phyloP scores from a whole-genome alignment of 2,888 invertebrate genomes.

The Calameuta filiformis region DNA sequence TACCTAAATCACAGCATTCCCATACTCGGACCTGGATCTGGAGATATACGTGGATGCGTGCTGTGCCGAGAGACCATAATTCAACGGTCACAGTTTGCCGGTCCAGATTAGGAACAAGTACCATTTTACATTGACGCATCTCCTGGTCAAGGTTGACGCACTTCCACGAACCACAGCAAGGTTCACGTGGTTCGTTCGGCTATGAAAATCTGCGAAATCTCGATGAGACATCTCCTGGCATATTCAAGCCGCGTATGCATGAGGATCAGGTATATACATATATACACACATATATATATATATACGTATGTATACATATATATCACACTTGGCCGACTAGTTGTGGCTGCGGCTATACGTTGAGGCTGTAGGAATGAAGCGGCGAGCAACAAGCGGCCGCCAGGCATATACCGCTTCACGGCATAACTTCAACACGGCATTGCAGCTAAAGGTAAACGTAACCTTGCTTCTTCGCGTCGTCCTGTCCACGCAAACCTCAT shows the following conservation, averaged over 20 bases:
- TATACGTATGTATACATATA: background rate
- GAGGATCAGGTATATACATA: background rate
- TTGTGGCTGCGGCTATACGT: background rate
- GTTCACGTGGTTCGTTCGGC: slow-evolving; percentile 3
- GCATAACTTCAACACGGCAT: slow-evolving; percentile 34
- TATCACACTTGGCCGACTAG: slow-evolving; percentile 8
- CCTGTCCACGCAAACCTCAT: slow-evolving; percentile 18
- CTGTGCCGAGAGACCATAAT: slow-evolving; percentile 27
- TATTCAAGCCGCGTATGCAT: background rate
- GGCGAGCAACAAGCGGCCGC: slow-evolving; percentile 26
- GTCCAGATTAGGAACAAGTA: slow-evolving; percentile 30
- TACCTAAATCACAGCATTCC: slow-evolving; percentile 20
- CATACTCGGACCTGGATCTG: slow-evolving; percentile 29
- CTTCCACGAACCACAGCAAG: background rate
- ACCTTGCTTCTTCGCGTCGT: slow-evolving; percentile 39
- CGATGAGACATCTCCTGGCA: background rate
- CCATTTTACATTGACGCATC: background rate
- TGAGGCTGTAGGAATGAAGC: background rate
- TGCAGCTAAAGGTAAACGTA: slow-evolving; percentile 42
- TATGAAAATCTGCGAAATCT: slow-evolving; percentile 1
- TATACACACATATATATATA: background rate
- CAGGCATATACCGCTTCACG: slow-evolving; percentile 44
- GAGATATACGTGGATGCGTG: slow-evolving; percentile 29
- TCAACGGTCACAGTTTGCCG: slow-evolving; percentile 18
- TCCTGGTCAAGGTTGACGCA: background rate